A percentile compares a stretch with the other conserved stretches of the same genome.
Evolutionary conservation across 1,140 invertebrate genomes (phyloP).

Genomic region (honey bee (Apis mellifera)): DNA sequence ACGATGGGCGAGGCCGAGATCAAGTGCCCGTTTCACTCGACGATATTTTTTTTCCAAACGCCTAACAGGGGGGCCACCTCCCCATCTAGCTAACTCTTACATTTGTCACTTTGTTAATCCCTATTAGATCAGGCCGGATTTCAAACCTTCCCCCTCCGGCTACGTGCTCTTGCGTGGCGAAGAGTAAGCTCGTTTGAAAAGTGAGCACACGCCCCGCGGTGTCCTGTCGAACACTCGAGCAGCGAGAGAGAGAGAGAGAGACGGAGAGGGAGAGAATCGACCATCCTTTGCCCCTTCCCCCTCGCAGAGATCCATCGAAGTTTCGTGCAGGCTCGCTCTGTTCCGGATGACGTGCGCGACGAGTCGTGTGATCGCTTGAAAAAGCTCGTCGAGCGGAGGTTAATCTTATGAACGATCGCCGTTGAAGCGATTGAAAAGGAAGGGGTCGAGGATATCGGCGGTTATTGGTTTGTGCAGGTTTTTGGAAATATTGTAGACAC

Average conservation of each 20-base stretch:
- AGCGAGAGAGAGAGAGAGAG: slow-evolving; percentile 50
- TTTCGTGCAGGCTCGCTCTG: slow-evolving; percentile 15
- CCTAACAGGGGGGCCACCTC: slow-evolving; percentile 26
- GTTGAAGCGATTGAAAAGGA: not conserved
- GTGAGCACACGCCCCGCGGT: slow-evolving; percentile 67
- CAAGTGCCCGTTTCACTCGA: too few relatives aligned
- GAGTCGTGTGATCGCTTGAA: slow-evolving; percentile 32
- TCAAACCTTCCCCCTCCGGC: slow-evolving; percentile 57
- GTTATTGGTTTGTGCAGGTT: not conserved
- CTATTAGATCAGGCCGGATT: slow-evolving; percentile 74
- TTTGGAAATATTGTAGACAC: not conserved
- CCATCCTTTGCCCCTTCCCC: slow-evolving; percentile 42
- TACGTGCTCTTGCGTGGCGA: slow-evolving; percentile 68
- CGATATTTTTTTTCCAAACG: slow-evolving; percentile 33
- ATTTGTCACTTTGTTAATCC: slow-evolving; percentile 76
- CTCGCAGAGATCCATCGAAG: slow-evolving; percentile 54
- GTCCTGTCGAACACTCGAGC: slow-evolving; percentile 60
- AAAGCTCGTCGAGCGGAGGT: not conserved
- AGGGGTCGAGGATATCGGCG: not conserved
- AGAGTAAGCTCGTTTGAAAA: slow-evolving; percentile 76
- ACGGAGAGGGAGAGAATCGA: slow-evolving; percentile 30
- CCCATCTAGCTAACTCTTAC: slow-evolving; percentile 70
- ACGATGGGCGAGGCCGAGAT: too few relatives aligned
- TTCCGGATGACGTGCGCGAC: slow-evolving; percentile 19
- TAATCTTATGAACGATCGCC: slow-evolving; percentile 1